Conservation (phyloP, 2,888 invertebrate species). For the Cosmia trapezina region DNA sequence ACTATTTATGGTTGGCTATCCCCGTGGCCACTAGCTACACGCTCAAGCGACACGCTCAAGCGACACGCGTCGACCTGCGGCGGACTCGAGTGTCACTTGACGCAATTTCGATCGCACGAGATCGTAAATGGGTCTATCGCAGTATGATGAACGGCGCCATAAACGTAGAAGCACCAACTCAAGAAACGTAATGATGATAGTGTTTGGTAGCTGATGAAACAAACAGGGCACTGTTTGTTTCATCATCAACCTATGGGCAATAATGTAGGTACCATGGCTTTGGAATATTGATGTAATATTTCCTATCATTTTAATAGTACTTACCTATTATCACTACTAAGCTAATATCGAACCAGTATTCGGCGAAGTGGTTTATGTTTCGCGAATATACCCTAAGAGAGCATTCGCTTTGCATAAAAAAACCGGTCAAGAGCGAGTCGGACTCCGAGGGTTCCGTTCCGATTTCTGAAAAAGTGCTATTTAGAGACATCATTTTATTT, state of each 20-base stretch:
- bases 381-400: neutral
- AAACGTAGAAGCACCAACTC: no score
- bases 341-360: neutral
- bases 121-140: no score
- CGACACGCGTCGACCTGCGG: neutral
- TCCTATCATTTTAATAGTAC: neutral
- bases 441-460: no score
- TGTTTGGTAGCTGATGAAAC: no score
- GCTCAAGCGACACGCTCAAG: no score
- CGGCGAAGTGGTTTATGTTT: neutral
- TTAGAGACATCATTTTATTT: no score
- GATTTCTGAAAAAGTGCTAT: no score
- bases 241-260: neutral
- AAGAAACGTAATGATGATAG: no score
- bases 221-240: no score
- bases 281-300: neutral
- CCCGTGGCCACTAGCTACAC: neutral
- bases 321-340: neutral
- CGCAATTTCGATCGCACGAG: neutral
- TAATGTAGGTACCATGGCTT: neutral
- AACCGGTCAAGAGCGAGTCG: no score
- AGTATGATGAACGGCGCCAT: no score
- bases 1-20: neutral
- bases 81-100: neutral
- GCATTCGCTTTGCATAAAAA: neutral